Evolutionary conservation across 2,888 invertebrate genomes (phyloP).

Genomic region (Macrosoma leucophasiata): DNA sequence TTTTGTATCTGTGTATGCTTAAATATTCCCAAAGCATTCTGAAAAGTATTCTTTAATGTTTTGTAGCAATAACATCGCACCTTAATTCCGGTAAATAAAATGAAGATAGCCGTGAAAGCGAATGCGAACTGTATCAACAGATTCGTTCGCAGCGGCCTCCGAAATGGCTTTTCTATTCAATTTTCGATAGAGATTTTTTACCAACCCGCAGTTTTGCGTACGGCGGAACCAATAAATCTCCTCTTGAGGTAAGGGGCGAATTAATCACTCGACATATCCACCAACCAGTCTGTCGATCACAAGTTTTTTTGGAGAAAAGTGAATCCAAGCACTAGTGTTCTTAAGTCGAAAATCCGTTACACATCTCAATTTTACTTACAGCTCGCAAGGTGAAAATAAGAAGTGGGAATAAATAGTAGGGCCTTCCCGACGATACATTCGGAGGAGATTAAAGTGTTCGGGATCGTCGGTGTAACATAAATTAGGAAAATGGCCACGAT

Average conservation of each 20-base stretch:
- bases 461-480: conserved; percentile 53
- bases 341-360: conserved; percentile 39
- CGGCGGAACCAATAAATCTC: conserved; percentile 74
- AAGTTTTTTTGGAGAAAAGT: conserved; percentile 34
- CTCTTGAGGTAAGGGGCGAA: conserved; percentile 72
- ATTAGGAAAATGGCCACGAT: conserved; percentile 50
- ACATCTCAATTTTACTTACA: conserved; percentile 47
- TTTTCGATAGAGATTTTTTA: conserved; percentile 76
- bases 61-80: conserved; percentile 32
- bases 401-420: conserved; percentile 68
- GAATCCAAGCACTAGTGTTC: conserved; percentile 31
- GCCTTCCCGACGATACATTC: conserved; percentile 63
- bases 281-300: conserved; percentile 51
- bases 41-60: no score
- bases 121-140: conserved; percentile 55
- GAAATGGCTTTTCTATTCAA: conserved; percentile 75
- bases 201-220: conserved; percentile 74
- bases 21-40: no score
- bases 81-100: conserved; percentile 50
- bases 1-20: no score
- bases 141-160: conserved; percentile 52
- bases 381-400: conserved; percentile 68
- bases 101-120: conserved; percentile 60
- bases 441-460: conserved; percentile 69
- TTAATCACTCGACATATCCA: conserved; percentile 68